Evolutionary conservation across 2,113 vertebrate species (phyloP).

Genomic region (Datnioides undecimradiatus): DNA sequence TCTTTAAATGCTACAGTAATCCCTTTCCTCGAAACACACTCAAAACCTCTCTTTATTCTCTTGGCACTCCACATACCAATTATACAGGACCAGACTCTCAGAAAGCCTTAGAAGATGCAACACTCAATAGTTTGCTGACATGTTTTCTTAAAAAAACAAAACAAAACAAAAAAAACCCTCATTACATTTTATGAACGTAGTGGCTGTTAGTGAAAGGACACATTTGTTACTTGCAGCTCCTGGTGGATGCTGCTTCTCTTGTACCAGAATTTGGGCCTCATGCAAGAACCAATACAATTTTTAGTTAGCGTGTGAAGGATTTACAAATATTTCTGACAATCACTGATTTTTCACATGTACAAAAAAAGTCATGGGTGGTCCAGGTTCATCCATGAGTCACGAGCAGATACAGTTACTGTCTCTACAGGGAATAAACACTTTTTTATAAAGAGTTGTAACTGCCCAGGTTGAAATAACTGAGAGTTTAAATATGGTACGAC

Average conservation of each 20-base stretch:
- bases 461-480: no score
- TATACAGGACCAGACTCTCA: background rate
- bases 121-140: background rate
- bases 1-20: constrained; percentile 55
- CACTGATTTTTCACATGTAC: background rate
- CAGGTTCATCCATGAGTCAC: background rate
- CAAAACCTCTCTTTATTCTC: constrained; percentile 16
- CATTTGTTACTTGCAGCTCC: constrained; percentile 10
- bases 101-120: background rate
- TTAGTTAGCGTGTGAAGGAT: background rate
- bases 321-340: background rate
- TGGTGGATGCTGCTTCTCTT: constrained; percentile 7
- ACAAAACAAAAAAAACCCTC: no score
- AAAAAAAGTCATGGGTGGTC: background rate
- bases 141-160: background rate
- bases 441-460: no score
- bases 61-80: constrained; percentile 40
- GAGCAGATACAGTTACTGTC: background rate
- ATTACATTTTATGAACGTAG: constrained; percentile 20
- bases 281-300: constrained; percentile 24
- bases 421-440: background rate
- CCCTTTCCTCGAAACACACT: constrained; percentile 24
- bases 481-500: no score
- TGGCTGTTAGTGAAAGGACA: constrained; percentile 27
- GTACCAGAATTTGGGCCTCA: constrained; percentile 27